These are phyloP conservation scores for Pogona vitticeps DNA, from an alignment of 2,113 vertebrate species.

Conservation along the genomic window DNA sequence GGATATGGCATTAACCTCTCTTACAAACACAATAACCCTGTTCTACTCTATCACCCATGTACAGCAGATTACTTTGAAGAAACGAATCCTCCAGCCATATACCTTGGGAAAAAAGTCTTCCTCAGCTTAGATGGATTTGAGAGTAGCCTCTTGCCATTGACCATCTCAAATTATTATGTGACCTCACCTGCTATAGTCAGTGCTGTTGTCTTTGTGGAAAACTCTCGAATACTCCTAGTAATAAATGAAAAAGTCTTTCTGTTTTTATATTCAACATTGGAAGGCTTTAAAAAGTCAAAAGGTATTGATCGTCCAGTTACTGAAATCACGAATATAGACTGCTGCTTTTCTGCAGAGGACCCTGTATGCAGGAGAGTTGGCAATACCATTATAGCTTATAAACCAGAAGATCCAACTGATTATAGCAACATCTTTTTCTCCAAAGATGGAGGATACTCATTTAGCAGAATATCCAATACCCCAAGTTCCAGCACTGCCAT, in stretches of 20 bases:
- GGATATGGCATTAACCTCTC: neutral
- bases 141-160: neutral
- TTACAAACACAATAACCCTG: neutral
- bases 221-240: fast-evolving
- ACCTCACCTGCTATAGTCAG: neutral
- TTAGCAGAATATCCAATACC: too few species aligned
- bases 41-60: neutral
- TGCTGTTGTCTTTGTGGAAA: fast-evolving
- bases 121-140: neutral
- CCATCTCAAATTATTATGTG: neutral
- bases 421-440: neutral
- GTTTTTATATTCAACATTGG: fast-evolving
- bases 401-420: fast-evolving
- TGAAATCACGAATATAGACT: neutral
- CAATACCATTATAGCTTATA: neutral
- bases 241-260: fast-evolving
- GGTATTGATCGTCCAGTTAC: fast-evolving
- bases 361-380: neutral
- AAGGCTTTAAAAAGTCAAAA: neutral
- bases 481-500: neutral
- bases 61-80: fast-evolving
- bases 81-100: fast-evolving
- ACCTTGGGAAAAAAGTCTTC: neutral
- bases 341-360: neutral
- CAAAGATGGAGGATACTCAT: fast-evolving